Evolutionary conservation across 2,888 invertebrate species (phyloP).

Genomic region (Agrotis ipsilon): DNA sequence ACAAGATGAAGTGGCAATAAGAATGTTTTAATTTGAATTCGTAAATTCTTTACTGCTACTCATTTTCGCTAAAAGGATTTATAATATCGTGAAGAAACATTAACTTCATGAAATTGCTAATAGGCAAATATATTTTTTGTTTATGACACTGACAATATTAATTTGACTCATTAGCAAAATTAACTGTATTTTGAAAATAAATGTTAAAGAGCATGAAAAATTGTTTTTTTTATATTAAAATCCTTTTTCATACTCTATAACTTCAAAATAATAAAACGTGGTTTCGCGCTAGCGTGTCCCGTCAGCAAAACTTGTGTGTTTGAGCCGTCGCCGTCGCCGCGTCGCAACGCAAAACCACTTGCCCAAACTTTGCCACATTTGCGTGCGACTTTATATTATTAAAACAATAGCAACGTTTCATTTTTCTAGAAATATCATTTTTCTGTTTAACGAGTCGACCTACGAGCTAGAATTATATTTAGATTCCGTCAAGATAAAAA

Average conservation of each 20-base stretch:
- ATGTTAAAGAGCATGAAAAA: no score
- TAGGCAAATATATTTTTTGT: no score
- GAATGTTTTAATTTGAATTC: background rate
- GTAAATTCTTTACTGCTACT: no score
- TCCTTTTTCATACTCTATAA: no score
- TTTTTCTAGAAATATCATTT: constrained; percentile 26
- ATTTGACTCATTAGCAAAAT: background rate
- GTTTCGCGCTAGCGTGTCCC: background rate
- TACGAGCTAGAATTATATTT: background rate
- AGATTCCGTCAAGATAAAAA: constrained; percentile 10
- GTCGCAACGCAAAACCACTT: no score
- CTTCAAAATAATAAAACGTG: background rate
- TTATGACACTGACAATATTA: no score
- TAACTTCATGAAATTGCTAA: background rate
- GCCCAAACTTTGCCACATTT: background rate
- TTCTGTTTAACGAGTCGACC: background rate
- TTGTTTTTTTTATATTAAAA: no score
- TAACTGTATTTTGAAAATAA: no score
- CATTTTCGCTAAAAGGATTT: no score
- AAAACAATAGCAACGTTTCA: background rate
- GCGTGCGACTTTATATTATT: background rate
- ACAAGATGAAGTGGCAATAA: background rate
- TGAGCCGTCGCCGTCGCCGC: no score
- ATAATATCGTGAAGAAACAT: background rate
- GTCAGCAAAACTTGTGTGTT: background rate